phyloP scores from a whole-genome alignment of 2,113 vertebrate species.

The Bucco capensis region DNA sequence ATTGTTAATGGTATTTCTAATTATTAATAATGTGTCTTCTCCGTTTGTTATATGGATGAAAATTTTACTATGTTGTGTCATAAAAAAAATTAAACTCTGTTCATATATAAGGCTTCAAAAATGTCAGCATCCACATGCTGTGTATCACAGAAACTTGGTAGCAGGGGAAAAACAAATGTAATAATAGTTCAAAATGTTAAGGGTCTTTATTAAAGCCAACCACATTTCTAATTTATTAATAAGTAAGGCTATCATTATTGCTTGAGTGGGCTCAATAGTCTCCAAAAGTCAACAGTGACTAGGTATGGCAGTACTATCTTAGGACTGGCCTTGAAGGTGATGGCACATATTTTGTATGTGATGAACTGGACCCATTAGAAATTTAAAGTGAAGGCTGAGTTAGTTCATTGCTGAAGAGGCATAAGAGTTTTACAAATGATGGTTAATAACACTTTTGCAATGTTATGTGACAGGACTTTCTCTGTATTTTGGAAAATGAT shows the following conservation, averaged over 20 bases:
- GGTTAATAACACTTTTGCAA: background rate
- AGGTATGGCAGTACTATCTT: background rate
- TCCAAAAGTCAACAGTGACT: background rate
- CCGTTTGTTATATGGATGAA: background rate
- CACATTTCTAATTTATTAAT: background rate
- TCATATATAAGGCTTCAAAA: background rate
- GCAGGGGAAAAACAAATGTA: background rate
- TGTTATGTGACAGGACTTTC: background rate
- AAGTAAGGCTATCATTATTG: background rate
- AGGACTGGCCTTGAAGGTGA: background rate
- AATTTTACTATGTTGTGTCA: background rate
- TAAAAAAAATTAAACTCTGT: background rate
- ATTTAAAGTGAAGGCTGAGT: background rate
- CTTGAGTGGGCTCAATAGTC: background rate
- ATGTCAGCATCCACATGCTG: background rate
- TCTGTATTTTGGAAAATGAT: background rate
- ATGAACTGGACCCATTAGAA: background rate
- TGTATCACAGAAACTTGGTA: background rate
- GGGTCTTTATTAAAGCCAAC: background rate
- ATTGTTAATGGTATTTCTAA: background rate
- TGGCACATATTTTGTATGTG: background rate
- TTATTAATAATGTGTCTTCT: background rate
- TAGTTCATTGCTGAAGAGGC: background rate
- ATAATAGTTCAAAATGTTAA: background rate
- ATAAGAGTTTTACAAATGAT: background rate